phyloP scores from a whole-genome alignment of 2,797 vertebrate genomes.

The Brachyrhaphis roseni region DNA sequence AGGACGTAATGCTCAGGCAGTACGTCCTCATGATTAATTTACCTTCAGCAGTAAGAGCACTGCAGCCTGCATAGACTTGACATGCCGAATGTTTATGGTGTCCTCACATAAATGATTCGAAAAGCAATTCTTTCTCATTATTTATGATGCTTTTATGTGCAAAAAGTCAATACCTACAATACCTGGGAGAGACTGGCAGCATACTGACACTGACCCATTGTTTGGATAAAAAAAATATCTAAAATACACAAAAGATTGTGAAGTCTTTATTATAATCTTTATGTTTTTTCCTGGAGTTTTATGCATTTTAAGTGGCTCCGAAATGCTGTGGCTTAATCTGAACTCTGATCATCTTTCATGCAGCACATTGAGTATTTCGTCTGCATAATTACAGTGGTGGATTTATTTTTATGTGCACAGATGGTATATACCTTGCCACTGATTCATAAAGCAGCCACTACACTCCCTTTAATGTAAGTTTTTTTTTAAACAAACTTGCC shows the following conservation, averaged over 20 bases:
- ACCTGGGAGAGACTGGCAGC: neutral
- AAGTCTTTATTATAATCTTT: conserved; percentile 2
- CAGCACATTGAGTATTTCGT: conserved; percentile 20
- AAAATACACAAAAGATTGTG: neutral
- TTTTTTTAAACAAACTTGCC: neutral
- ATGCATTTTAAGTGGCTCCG: neutral
- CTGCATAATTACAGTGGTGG: conserved; percentile 8
- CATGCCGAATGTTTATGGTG: conserved; percentile 36
- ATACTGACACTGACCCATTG: neutral
- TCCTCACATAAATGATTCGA: conserved; percentile 45
- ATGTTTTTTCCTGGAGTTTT: neutral
- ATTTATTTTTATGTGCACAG: conserved; percentile 9
- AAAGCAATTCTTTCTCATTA: conserved; percentile 31
- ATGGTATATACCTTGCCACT: neutral
- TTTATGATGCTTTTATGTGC: conserved; percentile 35
- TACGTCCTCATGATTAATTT: conserved; percentile 53
- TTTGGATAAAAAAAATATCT: neutral
- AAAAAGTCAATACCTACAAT: conserved; percentile 9
- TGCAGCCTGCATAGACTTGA: conserved; percentile 15
- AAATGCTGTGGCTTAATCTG: neutral
- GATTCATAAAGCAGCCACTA: conserved; percentile 13
- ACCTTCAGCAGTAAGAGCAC: conserved; percentile 36
- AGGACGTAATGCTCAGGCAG: conserved; percentile 32
- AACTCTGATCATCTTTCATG: neutral
- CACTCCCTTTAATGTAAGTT: conserved; percentile 9